phyloP scores from a whole-genome alignment of 37 sponge, comb jelly and placozoan species.

The Bolinopsis microptera region DNA sequence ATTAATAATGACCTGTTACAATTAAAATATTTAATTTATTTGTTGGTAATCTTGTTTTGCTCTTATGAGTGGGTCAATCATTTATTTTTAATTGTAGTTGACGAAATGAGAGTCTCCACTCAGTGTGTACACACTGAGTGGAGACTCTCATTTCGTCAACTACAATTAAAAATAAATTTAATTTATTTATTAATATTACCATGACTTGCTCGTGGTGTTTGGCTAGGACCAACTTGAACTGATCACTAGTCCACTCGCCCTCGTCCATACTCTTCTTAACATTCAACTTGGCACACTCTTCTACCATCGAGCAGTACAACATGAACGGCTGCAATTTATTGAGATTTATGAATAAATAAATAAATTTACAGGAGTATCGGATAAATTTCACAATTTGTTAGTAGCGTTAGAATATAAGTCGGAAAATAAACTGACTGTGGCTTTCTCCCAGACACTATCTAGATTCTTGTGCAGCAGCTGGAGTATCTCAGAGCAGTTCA shows the following conservation, averaged over 20 bases:
- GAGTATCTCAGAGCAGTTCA: neutral
- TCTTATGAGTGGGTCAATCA: too few species aligned
- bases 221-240: constrained; percentile 69
- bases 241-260: constrained; percentile 68
- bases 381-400: too few species aligned
- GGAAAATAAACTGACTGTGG: neutral
- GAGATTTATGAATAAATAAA: too few species aligned
- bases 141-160: too few species aligned
- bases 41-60: too few species aligned
- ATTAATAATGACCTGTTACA: too few species aligned
- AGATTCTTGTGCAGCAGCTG: constrained; percentile 3
- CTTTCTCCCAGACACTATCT: constrained; percentile 10
- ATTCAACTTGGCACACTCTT: constrained; percentile 52
- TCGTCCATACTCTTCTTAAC: constrained; percentile 36
- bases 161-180: too few species aligned
- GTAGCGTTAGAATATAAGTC: too few species aligned
- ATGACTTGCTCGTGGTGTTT: constrained; percentile 72
- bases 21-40: too few species aligned
- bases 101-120: too few species aligned
- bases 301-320: constrained; percentile 70
- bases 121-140: too few species aligned
- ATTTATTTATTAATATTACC: neutral
- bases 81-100: too few species aligned
- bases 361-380: neutral
- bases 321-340: constrained; percentile 61